phyloP scores from a whole-genome alignment of 2,113 vertebrate genomes.

The Sylvia atricapilla region DNA sequence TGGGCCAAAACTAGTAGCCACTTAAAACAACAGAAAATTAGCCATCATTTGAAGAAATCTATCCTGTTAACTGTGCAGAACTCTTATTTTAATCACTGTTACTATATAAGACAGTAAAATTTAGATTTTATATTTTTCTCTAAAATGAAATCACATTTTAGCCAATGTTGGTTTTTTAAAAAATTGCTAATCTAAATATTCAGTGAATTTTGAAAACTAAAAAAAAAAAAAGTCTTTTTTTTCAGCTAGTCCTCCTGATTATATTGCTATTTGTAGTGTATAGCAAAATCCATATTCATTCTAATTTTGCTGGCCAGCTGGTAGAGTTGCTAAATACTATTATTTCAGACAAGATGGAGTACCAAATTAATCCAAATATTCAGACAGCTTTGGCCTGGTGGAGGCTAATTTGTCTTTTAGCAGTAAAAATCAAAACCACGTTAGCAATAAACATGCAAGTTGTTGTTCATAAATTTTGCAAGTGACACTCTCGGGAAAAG shows the following conservation, averaged over 20 bases:
- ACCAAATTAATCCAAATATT: slow-evolving; percentile 49
- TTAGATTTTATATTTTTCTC: not conserved
- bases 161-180: not conserved
- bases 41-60: not conserved
- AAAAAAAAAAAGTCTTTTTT: not conserved
- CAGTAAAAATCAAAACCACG: slow-evolving; percentile 5
- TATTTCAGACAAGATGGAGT: slow-evolving; percentile 42
- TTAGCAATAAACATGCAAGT: not conserved
- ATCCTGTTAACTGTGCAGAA: not conserved
- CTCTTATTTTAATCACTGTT: not conserved
- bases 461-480: not conserved
- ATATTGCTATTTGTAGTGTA: not conserved
- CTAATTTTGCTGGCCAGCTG: slow-evolving; percentile 22
- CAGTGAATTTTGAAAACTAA: not conserved
- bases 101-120: not conserved
- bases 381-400: not conserved
- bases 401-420: slow-evolving; percentile 39
- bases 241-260: not conserved
- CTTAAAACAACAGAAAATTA: not conserved
- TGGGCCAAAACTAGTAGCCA: not conserved
- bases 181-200: not conserved
- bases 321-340: slow-evolving; percentile 9
- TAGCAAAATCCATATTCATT: slow-evolving; percentile 37
- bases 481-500: not conserved
- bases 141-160: not conserved